Base-by-base conservation (phyloP, 2,797 vertebrate species). In the Odontamblyopus rebecca region DNA sequence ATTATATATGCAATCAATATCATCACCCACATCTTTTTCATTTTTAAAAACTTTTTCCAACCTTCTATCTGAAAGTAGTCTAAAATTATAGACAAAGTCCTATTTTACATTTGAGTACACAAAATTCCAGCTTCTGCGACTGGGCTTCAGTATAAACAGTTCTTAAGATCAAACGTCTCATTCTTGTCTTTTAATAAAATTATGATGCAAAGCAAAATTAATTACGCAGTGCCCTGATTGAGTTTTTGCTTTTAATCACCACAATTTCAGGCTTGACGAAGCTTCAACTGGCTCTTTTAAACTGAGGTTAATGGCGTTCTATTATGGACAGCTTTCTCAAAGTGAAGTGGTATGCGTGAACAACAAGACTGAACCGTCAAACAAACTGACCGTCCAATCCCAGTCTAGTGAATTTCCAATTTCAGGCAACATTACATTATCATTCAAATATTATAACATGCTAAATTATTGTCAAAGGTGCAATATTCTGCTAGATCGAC, bases 201-300 rank as follows among this genome's bases (percentile, higher is more conserved):
- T 92, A 92, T 91, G 86, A 89, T 84, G 88, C 86, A 83, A 77
- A 81, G 70, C 11, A 85, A 91, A 92, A 94, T 93, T 90, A 92
- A 94, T 93, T 91, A 93, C 87, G 83, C 86, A 85, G 81, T 53
- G 80, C 80, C 78, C 71, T 91, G 88, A 91, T 91, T 90, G 87
- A 84, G 85, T 91, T 92, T 92, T 93, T 92, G 83, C 88, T 84
- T 90, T 91, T 93, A 93, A 93, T 94, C 91, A 91, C 71, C 80
- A 91, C 90, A 93, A 94, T 94, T 94, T 94, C 92, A 94, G 89
- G 94, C 93, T 93, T 92, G 92, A 93, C 78, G 85, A 93, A 90
- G 82, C 90, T 92, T 78, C 85, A 89, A 93, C 93, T 89, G 89
- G 90, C 88, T 91, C 90, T 93, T 93, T 93, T 93, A 85, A 82